Evolutionary conservation across 2,113 vertebrate genomes (phyloP).

Genomic region (Coptodon rendalli): DNA sequence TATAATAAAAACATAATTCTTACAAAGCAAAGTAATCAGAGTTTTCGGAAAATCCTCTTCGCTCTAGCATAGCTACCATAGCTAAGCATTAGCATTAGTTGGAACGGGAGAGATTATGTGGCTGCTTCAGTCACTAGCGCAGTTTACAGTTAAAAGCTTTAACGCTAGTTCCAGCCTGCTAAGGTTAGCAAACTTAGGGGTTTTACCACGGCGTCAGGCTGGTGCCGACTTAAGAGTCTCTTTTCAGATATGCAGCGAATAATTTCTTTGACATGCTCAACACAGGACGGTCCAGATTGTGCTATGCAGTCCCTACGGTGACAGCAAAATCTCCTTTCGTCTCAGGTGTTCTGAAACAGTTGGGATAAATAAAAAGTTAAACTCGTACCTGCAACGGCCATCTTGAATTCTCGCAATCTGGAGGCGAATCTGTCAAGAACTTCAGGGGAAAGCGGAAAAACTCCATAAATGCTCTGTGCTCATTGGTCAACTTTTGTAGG

Average conservation of each 20-base stretch:
- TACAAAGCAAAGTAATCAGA: background rate
- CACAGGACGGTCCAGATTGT: background rate
- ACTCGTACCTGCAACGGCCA: slow-evolving; percentile 77
- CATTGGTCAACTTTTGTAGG: slow-evolving; percentile 53
- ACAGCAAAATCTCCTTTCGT: too few species aligned
- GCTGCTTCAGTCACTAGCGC: slow-evolving; percentile 3
- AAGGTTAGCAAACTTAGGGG: slow-evolving; percentile 31
- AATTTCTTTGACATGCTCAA: background rate
- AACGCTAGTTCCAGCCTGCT: slow-evolving; percentile 25
- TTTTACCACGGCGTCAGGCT: slow-evolving; percentile 32
- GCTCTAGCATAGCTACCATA: background rate
- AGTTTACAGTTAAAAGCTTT: background rate
- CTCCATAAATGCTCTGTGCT: slow-evolving; percentile 13
- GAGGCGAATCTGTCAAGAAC: slow-evolving; percentile 74
- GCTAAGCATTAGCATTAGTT: background rate
- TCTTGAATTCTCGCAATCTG: slow-evolving; percentile 76
- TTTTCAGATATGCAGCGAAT: background rate
- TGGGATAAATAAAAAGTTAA: slow-evolving; percentile 40
- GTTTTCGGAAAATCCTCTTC: background rate
- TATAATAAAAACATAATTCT: background rate
- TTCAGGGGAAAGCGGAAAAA: slow-evolving; percentile 64
- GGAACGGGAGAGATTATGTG: slow-evolving; percentile 32
- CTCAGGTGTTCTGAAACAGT: background rate
- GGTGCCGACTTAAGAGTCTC: background rate
- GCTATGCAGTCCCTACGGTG: too few species aligned